A percentile compares a stretch with the other conserved stretches of the same genome.
These are phyloP conservation scores for Dilophus febrilis DNA, from an alignment of 2,888 invertebrate species.

Conservation along the genomic window DNA sequence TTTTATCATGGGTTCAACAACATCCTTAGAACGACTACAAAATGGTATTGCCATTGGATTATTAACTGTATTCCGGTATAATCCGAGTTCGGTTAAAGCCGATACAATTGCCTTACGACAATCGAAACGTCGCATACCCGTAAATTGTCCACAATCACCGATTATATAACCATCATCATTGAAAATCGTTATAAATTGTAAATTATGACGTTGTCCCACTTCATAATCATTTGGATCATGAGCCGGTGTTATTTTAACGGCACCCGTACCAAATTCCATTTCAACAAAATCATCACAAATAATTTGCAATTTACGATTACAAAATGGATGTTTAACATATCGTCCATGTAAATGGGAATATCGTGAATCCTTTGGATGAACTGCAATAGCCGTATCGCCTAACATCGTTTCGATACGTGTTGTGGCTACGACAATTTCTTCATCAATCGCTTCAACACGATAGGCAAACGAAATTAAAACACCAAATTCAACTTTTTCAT, in stretches of 20 bases:
- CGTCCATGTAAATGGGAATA: slow-evolving; percentile 73
- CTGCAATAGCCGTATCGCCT: slow-evolving; percentile 95
- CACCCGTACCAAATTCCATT: slow-evolving; percentile 89
- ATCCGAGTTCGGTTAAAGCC: slow-evolving; percentile 49
- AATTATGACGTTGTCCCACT: slow-evolving; percentile 72
- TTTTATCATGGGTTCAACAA: slow-evolving; percentile 89
- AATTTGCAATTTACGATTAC: slow-evolving; percentile 65
- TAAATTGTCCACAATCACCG: slow-evolving; percentile 60
- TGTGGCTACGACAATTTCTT: slow-evolving; percentile 86
- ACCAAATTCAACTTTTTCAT: slow-evolving; percentile 70
- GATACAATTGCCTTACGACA: slow-evolving; percentile 69
- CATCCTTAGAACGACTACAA: slow-evolving; percentile 90
- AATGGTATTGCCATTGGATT: slow-evolving; percentile 95
- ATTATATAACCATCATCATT: slow-evolving; percentile 79
- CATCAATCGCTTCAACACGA: slow-evolving; percentile 49
- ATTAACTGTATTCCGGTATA: slow-evolving; percentile 65
- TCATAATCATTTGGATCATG: slow-evolving; percentile 97
- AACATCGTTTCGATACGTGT: slow-evolving; percentile 98
- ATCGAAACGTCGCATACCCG: slow-evolving; percentile 80
- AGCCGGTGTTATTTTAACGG: slow-evolving; percentile 97
- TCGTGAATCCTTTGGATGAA: slow-evolving; percentile 79
- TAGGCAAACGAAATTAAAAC: slow-evolving; percentile 87
- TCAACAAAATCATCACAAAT: slow-evolving; percentile 91
- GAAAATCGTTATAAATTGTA: slow-evolving; percentile 77
- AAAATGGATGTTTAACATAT: slow-evolving; percentile 74